Evolutionary conservation across 1,140 invertebrate species (phyloP).

Genomic region (Eumaeus atala): DNA sequence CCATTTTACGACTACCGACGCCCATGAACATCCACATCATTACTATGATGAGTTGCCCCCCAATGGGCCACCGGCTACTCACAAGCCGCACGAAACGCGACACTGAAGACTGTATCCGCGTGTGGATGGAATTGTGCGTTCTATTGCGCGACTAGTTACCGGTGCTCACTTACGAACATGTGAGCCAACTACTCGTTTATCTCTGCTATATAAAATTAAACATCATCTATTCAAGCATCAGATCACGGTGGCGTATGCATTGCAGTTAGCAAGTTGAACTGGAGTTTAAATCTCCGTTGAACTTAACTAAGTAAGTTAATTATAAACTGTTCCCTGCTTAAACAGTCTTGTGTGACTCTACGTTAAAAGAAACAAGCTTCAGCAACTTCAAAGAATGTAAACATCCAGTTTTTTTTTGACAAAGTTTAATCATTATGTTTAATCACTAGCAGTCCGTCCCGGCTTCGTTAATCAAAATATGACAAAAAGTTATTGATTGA

Average conservation of each 20-base stretch:
- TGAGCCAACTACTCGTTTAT: background rate
- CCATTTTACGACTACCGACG: too few relatives aligned
- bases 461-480: too few relatives aligned
- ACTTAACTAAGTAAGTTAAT: conserved; percentile 41
- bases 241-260: conserved; percentile 14
- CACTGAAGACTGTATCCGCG: too few relatives aligned
- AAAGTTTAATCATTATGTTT: background rate
- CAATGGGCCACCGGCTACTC: too few relatives aligned
- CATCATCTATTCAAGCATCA: background rate
- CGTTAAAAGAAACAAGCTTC: conserved; percentile 24
- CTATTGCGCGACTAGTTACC: too few relatives aligned
- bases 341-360: conserved; percentile 28
- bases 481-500: too few relatives aligned
- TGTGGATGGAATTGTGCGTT: too few relatives aligned
- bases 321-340: conserved; percentile 37
- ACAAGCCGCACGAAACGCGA: too few relatives aligned
- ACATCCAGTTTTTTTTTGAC: too few relatives aligned
- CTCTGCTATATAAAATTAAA: background rate
- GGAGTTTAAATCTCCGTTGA: conserved; percentile 24
- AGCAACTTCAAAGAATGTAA: background rate
- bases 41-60: too few relatives aligned
- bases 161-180: too few relatives aligned
- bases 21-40: too few relatives aligned
- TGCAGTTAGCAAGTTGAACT: conserved; percentile 27
- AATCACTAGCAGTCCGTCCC: background rate